Conservation (phyloP, 2,113 vertebrate species). For the Centropus unirufus region DNA sequence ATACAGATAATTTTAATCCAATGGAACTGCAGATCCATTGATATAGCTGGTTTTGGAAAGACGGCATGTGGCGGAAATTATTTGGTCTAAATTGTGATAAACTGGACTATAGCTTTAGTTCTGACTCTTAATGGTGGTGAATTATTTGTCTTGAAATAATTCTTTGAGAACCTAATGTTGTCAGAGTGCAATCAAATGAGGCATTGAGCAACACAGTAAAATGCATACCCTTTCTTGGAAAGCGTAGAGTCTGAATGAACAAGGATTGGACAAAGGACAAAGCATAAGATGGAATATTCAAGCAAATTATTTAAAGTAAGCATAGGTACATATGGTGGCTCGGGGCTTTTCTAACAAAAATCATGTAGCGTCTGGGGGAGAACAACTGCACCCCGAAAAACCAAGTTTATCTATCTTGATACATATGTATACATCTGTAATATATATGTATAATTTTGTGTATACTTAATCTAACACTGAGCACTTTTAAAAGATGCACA, state of each 20-base stretch:
- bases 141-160: constrained; percentile 6
- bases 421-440: not conserved
- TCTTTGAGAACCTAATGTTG: not conserved
- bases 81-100: not conserved
- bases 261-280: not conserved
- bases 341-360: not conserved
- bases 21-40: not conserved
- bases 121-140: not conserved
- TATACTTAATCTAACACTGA: not conserved
- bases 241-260: not conserved
- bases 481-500: not conserved
- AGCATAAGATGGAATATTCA: not conserved
- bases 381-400: not conserved
- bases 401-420: not conserved
- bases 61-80: not conserved
- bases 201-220: not conserved
- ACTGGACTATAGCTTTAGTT: not conserved
- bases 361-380: not conserved
- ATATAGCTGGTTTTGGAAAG: not conserved
- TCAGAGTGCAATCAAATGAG: not conserved
- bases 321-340: not conserved
- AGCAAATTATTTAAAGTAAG: not conserved
- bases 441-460: not conserved
- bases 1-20: not conserved
- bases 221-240: not conserved